Conservation (phyloP, 2,888 invertebrate species). For the Drosophila percnosoma region DNA sequence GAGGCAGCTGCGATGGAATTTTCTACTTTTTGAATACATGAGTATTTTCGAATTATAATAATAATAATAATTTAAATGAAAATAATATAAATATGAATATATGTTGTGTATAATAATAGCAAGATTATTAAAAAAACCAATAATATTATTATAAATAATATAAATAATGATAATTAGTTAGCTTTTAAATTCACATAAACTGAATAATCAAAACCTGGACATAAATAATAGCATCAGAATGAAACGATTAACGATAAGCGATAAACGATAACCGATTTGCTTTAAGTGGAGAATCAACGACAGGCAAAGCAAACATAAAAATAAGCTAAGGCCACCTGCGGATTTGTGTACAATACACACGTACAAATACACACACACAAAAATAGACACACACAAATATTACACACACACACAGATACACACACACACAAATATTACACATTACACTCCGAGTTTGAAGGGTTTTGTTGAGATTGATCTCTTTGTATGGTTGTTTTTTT, state of each 20-base stretch:
- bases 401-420: slow-evolving; percentile 12
- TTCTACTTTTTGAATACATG: not conserved
- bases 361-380: not conserved
- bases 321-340: not conserved
- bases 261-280: slow-evolving; percentile 5
- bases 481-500: slow-evolving; percentile 34
- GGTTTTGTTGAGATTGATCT: slow-evolving; percentile 52
- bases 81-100: not conserved
- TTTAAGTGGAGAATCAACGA: not conserved
- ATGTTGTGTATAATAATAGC: not conserved
- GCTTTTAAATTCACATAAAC: not conserved
- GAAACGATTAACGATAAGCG: not conserved
- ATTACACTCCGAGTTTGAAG: slow-evolving; percentile 1
- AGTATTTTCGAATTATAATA: not conserved
- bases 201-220: not conserved
- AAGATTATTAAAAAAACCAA: not conserved
- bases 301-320: not conserved
- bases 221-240: not conserved
- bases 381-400: not conserved
- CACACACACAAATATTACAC: slow-evolving; percentile 6
- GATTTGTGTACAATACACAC: slow-evolving; percentile 18
- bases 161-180: not conserved
- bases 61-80: accelerated
- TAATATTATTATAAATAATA: too few relatives aligned
- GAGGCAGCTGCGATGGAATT: not conserved